Evolutionary conservation across 2,113 vertebrate genomes (phyloP).

Genomic region (Phylloscopus trochiloides): DNA sequence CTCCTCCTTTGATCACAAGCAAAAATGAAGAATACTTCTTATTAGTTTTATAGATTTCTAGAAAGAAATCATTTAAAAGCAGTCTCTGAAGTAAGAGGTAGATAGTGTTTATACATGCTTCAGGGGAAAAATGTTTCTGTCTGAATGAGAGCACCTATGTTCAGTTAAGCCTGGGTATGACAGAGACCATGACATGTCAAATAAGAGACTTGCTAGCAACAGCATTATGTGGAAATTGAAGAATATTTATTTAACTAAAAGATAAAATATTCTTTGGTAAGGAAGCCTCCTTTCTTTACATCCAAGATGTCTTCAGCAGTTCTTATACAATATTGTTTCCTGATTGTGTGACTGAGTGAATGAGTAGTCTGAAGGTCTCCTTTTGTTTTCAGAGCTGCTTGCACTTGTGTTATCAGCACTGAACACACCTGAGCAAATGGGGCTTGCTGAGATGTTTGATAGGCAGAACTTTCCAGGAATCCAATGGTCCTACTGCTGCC

Average conservation of each 20-base stretch:
- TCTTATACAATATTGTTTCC: background rate
- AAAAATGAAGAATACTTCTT: background rate
- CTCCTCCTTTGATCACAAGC: background rate
- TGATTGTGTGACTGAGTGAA: background rate
- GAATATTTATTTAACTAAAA: background rate
- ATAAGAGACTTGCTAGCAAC: background rate
- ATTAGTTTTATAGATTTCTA: background rate
- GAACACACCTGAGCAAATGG: conserved; percentile 9
- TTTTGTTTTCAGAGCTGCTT: conserved; percentile 9
- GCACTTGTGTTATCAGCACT: background rate
- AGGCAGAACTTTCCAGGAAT: conserved; percentile 26
- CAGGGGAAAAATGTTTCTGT: background rate
- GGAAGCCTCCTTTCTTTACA: background rate
- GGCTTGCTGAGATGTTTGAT: background rate
- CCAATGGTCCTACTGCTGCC: background rate
- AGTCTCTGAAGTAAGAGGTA: background rate
- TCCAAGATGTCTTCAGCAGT: background rate
- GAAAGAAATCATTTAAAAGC: background rate
- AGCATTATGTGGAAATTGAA: background rate
- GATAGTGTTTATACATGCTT: background rate
- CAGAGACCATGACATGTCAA: background rate
- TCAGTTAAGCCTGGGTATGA: background rate
- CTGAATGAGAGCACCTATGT: background rate
- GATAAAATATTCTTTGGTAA: background rate
- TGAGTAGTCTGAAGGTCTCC: background rate